Evolutionary conservation across 37 sponge, comb jelly and placozoan species (phyloP).

Genomic region (Hormiphora californensis): DNA sequence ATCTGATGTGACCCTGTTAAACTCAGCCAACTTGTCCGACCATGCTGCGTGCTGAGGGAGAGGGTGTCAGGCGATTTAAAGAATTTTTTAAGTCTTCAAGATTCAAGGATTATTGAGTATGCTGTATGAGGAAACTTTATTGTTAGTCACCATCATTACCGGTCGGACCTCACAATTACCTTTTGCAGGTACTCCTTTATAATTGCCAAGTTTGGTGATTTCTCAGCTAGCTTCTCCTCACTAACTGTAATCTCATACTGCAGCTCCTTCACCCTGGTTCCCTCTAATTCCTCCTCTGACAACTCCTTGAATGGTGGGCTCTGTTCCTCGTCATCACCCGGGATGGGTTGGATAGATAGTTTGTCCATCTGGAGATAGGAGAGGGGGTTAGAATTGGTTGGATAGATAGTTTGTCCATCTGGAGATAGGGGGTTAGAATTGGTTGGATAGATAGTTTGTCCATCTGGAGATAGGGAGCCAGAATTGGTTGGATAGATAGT

Average conservation of each 20-base stretch:
- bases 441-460: conserved; percentile 62
- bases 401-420: no score
- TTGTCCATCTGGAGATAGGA: conserved; percentile 62
- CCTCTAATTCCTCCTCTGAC: conserved; percentile 64
- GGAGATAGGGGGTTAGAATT: no score
- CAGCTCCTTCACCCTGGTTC: conserved; percentile 61
- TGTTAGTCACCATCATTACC: neutral
- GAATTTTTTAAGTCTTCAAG: neutral
- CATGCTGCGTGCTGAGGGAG: conserved; percentile 66
- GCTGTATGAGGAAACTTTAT: neutral
- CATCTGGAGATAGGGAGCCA: conserved; percentile 63
- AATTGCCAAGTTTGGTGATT: conserved; percentile 95
- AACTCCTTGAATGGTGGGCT: conserved; percentile 35
- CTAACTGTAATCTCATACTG: conserved; percentile 80
- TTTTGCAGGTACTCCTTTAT: conserved; percentile 88
- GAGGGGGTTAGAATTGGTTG: no score
- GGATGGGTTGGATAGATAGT: conserved; percentile 57
- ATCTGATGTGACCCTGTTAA: conserved; percentile 70
- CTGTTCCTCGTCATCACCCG: conserved; percentile 58
- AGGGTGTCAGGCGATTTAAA: neutral
- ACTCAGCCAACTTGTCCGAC: conserved; percentile 66
- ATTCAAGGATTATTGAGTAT: neutral
- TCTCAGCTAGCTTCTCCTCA: conserved; percentile 74
- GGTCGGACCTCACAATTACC: conserved; percentile 52
- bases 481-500: no score